These are phyloP conservation scores for Poecilia gillii DNA, from an alignment of 2,797 vertebrate genomes.

Conservation along the genomic window DNA sequence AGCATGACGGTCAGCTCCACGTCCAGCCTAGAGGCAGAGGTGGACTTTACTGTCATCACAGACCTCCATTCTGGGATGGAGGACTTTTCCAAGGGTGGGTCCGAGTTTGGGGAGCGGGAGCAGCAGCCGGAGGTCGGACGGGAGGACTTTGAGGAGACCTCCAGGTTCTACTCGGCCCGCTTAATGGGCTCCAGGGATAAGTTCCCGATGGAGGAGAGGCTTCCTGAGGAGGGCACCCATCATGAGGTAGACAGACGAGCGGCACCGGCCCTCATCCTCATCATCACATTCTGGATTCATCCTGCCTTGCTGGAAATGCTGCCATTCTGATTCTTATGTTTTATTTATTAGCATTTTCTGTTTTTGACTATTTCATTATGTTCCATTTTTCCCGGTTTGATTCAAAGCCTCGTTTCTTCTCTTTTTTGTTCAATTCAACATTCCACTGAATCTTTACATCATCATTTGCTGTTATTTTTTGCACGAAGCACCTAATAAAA, in stretches of 20 bases:
- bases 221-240: constrained; percentile 64
- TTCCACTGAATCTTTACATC: constrained; percentile 21
- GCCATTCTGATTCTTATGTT: constrained; percentile 21
- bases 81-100: constrained; percentile 83
- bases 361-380: neutral
- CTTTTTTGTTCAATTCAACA: constrained; percentile 1
- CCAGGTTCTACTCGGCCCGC: constrained; percentile 81
- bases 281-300: constrained; percentile 52
- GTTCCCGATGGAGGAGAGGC: constrained; percentile 84
- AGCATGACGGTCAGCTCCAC: constrained; percentile 98
- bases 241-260: constrained; percentile 74
- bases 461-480: constrained; percentile 31
- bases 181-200: constrained; percentile 84
- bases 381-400: constrained; percentile 16
- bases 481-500: constrained; percentile 22
- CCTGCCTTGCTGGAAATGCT: constrained; percentile 40
- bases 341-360: neutral
- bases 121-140: constrained; percentile 84
- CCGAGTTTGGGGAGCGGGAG: constrained; percentile 65
- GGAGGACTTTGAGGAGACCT: constrained; percentile 87
- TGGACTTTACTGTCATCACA: constrained; percentile 95
- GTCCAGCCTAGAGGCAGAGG: constrained; percentile 96
- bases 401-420: constrained; percentile 13
- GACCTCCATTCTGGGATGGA: constrained; percentile 92
- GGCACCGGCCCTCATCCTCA: constrained; percentile 42